Percentiles rank a stretch among this genome's conserved stretches.
These are phyloP conservation scores for Steatocranus sp. DNA, from an alignment of 2,797 vertebrate genomes.

Conservation along the genomic window DNA sequence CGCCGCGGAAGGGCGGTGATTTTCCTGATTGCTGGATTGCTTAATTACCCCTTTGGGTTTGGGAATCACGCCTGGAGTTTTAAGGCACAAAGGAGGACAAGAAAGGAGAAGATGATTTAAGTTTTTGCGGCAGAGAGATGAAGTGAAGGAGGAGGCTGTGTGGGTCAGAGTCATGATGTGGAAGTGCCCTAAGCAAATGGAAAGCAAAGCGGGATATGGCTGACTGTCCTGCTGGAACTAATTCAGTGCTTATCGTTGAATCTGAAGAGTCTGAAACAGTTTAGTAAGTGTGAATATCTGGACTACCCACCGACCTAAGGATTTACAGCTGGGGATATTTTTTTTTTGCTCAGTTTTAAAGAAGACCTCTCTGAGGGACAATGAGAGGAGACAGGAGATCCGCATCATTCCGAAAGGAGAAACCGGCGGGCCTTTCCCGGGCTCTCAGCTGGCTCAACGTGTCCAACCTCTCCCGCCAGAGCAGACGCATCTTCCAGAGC, in stretches of 20 bases:
- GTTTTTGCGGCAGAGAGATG: slow-evolving; percentile 6
- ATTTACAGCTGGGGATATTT: background rate
- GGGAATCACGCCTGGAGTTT: slow-evolving; percentile 41
- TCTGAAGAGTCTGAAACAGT: background rate
- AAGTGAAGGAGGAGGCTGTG: slow-evolving; percentile 16
- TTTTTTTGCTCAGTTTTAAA: background rate
- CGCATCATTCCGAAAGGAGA: slow-evolving; percentile 80
- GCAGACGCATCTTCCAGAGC: slow-evolving; percentile 89
- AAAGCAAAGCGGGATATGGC: background rate
- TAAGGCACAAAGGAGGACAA: slow-evolving; percentile 38
- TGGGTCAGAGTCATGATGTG: slow-evolving; percentile 20
- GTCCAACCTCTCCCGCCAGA: slow-evolving; percentile 87
- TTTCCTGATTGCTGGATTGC: slow-evolving; percentile 60
- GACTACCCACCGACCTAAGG: background rate
- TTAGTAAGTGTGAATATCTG: background rate
- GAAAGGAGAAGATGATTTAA: slow-evolving; percentile 18
- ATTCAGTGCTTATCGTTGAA: slow-evolving; percentile 5
- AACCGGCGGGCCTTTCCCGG: slow-evolving; percentile 79
- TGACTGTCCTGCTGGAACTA: slow-evolving; percentile 15
- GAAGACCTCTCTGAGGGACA: slow-evolving; percentile 28
- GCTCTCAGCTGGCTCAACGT: slow-evolving; percentile 93
- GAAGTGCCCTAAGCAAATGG: background rate
- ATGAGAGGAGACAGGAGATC: slow-evolving; percentile 90
- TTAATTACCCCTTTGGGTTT: slow-evolving; percentile 62
- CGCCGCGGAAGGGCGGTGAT: slow-evolving; percentile 31